These are phyloP conservation scores for Seriola quinqueradiata DNA, from an alignment of 2,113 vertebrate species.

Conservation along the genomic window DNA sequence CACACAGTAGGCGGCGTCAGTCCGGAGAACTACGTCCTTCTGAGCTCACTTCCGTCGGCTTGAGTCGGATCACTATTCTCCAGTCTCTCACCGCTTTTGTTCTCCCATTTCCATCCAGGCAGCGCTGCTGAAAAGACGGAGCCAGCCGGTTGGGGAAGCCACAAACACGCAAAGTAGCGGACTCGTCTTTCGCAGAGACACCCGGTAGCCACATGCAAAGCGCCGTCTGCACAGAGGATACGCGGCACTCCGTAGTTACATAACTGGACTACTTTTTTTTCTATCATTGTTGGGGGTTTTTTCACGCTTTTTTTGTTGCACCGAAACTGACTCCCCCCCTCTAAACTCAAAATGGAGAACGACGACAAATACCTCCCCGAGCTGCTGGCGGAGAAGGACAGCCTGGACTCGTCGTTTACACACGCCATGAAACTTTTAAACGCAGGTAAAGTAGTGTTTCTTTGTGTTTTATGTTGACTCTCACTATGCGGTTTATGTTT, in stretches of 20 bases:
- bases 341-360: slow-evolving; percentile 89
- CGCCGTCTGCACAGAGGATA: slow-evolving; percentile 54
- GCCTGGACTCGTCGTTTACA: slow-evolving; percentile 92
- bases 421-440: slow-evolving; percentile 94
- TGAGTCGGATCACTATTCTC: slow-evolving; percentile 37
- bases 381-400: slow-evolving; percentile 95
- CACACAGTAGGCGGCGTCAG: slow-evolving; percentile 71
- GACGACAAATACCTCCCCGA: slow-evolving; percentile 92
- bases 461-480: neutral
- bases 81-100: slow-evolving; percentile 69
- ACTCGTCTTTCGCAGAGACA: slow-evolving; percentile 33
- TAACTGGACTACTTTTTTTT: slow-evolving; percentile 76
- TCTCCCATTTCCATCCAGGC: slow-evolving; percentile 77
- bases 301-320: slow-evolving; percentile 31
- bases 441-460: slow-evolving; percentile 86
- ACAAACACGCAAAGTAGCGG: slow-evolving; percentile 38
- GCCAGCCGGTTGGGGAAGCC: neutral
- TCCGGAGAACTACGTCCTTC: slow-evolving; percentile 51
- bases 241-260: slow-evolving; percentile 58
- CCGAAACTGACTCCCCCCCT: slow-evolving; percentile 50
- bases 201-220: slow-evolving; percentile 62
- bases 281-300: slow-evolving; percentile 41
- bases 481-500: too few relatives aligned
- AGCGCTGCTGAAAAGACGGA: slow-evolving; percentile 26
- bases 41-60: slow-evolving; percentile 80